Evolutionary conservation across 2,888 invertebrate genomes (phyloP), one percentile per base, ranked within the genome.

Genomic region (Plebejus argus): DNA sequence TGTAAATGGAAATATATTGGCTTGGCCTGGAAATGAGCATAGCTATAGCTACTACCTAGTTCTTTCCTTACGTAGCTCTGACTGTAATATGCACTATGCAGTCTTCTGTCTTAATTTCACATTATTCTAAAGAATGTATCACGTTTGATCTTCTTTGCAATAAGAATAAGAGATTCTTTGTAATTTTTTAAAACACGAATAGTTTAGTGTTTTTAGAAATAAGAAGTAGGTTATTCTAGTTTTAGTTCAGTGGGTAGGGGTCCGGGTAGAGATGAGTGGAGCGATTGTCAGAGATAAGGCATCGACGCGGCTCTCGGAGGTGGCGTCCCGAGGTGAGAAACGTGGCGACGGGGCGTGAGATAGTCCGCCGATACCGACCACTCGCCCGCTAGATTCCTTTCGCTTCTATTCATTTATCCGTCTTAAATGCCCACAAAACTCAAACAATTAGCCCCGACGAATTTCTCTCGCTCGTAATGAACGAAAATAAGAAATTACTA

Each of bases 301-400:
- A 87, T 86, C 85, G 86, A 82, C 84, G 83, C 82, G 83, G 86
- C 79, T 78, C 85, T 86, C 84, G 86, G 86, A 87, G 89, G 87
- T 88, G 90, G 87, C 86, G 88, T 88, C 87, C 84, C 83, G 91
- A 92, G 93, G 93, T 93, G 93, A 93, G 91, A 91, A 92, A 90
- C 92, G 92, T 91, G 92, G 91, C 85, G 88, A 87, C 89, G 85
- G 89, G 89, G 89, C 92, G 91, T 92, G 91, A 93, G 92, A 93
- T 92, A 87, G 89, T 83, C 82, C 85, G 83, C 81, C 82, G 91
- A 92, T 92, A 92, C 83, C 86, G 82, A 81, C 83, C 81, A 79
- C 77, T 79, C 80, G 78, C 79, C 81, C 79, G 66, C 80, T 74
- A 49, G 74, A 74, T 74, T 53, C 74, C 74, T 74, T 74, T 74